Evolutionary conservation across 2,797 vertebrate genomes (phyloP), one percentile per base, ranked within the genome.

Genomic region (Hippoglossus hippoglossus): DNA sequence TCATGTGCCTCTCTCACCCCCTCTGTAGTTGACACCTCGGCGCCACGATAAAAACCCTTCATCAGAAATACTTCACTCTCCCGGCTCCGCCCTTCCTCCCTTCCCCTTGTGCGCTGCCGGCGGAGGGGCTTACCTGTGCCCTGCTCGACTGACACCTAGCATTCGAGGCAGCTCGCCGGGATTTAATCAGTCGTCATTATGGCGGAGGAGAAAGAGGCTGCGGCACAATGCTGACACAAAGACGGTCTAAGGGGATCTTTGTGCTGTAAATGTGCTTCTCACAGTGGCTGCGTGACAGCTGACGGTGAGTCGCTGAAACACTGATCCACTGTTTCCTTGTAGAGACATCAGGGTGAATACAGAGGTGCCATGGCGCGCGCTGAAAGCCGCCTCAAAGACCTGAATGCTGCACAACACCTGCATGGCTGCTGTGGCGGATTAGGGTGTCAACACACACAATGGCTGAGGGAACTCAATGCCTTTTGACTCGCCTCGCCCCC

Each of bases 161-260:
- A 90, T 92, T 93, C 87, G 57, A 68, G 78, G 65, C 64, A 34
- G 85, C 80, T 82, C 79, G 75, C 77, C 55, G 52, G 91, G 87
- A 88, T 91, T 93, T 92, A 93, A 94, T 94, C 93, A 92, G 88
- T 80, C 85, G 85, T 93, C 90, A 91, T 94, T 94, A 93, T 68
- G 85, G 80, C 13, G 25, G 64, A 69, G 74, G 63, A 79, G 84
- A 83, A 87, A 84, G 71, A 51, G 63, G 75, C 90, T 22, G 77
- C 31, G 77, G 87, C 87, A 93, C 91, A 92, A 93, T 91, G 89
- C 85, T 77, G 85, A 87, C 91, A 93, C 92, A 93, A 93, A 92
- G 90, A 86, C 84, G 16, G 75, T 86, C 88, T 89, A 83, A 91
- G 88, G 90, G 82, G 87, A 90, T 92, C 91, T 88, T 82, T 89